A percentile compares a stretch with the other conserved stretches of the same genome.
These are phyloP conservation scores for Lepus timidus DNA, from an alignment of 2,113 vertebrate genomes.

Conservation along the genomic window DNA sequence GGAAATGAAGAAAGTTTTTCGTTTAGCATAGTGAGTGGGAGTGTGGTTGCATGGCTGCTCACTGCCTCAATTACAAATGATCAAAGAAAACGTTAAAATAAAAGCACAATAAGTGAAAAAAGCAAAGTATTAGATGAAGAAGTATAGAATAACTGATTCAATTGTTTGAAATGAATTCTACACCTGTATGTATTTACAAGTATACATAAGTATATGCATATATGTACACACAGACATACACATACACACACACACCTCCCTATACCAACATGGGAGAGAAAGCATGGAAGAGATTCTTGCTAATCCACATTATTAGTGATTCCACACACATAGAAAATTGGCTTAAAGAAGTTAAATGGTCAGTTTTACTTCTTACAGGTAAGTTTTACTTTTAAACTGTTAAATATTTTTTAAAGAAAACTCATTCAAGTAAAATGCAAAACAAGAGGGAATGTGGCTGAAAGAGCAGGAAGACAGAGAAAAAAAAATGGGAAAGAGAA, in stretches of 20 bases:
- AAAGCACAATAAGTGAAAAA: neutral
- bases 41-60: neutral
- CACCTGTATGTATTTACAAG: too few relatives aligned
- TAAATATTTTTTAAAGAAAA: constrained; percentile 29
- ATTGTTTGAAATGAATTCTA: neutral
- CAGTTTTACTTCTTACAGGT: neutral
- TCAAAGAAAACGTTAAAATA: neutral
- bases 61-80: neutral
- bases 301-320: neutral
- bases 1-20: neutral
- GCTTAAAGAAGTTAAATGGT: neutral
- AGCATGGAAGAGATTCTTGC: neutral
- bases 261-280: neutral
- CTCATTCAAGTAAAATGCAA: neutral
- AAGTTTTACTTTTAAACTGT: constrained; percentile 13
- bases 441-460: neutral
- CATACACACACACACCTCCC: neutral
- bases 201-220: too few relatives aligned
- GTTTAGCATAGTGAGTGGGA: neutral
- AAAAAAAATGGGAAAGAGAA: neutral
- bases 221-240: neutral
- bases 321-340: neutral
- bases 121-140: neutral
- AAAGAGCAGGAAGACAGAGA: neutral
- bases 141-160: neutral